A percentile compares a stretch with the other conserved stretches of the same genome.
These are phyloP conservation scores for Mastomys coucha DNA, from an alignment of 2,113 vertebrate species.

Conservation along the genomic window DNA sequence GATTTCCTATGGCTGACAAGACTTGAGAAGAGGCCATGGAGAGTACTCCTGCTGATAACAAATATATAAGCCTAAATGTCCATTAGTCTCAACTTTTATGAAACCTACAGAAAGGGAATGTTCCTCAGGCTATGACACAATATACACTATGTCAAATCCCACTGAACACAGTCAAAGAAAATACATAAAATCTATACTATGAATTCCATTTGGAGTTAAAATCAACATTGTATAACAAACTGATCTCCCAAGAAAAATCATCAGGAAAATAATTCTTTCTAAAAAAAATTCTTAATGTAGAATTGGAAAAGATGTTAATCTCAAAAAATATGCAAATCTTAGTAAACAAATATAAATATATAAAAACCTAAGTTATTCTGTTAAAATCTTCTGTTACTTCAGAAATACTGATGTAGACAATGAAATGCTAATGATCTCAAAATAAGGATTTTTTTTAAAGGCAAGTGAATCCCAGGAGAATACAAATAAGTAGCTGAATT, in stretches of 20 bases:
- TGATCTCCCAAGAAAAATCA: background rate
- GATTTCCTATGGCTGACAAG: background rate
- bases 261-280: background rate
- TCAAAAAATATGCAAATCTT: background rate
- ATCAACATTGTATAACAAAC: background rate
- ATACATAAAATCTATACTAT: background rate
- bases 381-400: background rate
- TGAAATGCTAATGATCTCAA: background rate
- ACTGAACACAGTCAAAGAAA: background rate
- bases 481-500: background rate
- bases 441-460: background rate
- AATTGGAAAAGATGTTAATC: background rate
- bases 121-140: background rate
- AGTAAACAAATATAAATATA: background rate
- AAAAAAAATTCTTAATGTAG: background rate
- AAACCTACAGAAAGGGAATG: background rate
- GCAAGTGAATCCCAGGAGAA: background rate
- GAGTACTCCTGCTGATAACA: background rate
- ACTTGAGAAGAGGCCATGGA: background rate
- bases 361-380: background rate
- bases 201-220: background rate
- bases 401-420: background rate
- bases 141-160: background rate
- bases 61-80: background rate
- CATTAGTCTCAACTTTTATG: background rate